Evolutionary conservation across 2,888 invertebrate species (phyloP), one percentile per base, ranked within the genome.

Genomic region (Trilocha varians): DNA sequence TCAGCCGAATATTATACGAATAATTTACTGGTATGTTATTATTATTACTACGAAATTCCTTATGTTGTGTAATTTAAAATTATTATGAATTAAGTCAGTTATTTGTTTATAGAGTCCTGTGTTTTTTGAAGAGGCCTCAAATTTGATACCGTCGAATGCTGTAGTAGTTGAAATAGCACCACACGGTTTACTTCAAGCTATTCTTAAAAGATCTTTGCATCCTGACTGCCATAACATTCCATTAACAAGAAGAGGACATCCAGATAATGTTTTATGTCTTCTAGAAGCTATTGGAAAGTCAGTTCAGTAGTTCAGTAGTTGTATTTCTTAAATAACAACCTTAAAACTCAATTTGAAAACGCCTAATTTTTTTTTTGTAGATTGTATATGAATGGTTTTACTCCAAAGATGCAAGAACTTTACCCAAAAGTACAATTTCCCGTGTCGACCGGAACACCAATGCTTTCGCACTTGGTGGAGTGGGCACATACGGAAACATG

Each of bases 361-460:
- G n/a, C n/a, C n/a, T n/a, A n/a, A n/a, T 59, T 38, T 57, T n/a
- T n/a, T n/a, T n/a, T n/a, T n/a, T n/a, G n/a, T n/a, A 93, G 93
- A 52, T 73, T 96, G 38, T 96, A 91, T 66, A 88, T 90, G 56
- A 83, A 87, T 47, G 97, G 97, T 3, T 72, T 91, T 16, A 89
- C 91, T 44, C 88, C 93, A 1, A 87, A 91, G 50, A 67, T 95
- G 2, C 78, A 90, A 8, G 88, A 88, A 6, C 69, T 97, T 1
- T 96, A 94, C 67, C 92, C 94, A 0, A 70, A 84, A 39, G 78
- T 94, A 0, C 64, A 89, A 42, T 95, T 90, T 58, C 97, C 97
- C 0, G 96, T 97, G 0, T 91, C 94, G 0, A 87, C 91, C 9
- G 91, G 92, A 17, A 97, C 96, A n/a, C n/a, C n/a, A n/a, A n/a